Percentiles rank a stretch among this genome's conserved stretches.
These are phyloP conservation scores for Piprites chloris DNA, from an alignment of 2,113 vertebrate genomes.

Conservation along the genomic window DNA sequence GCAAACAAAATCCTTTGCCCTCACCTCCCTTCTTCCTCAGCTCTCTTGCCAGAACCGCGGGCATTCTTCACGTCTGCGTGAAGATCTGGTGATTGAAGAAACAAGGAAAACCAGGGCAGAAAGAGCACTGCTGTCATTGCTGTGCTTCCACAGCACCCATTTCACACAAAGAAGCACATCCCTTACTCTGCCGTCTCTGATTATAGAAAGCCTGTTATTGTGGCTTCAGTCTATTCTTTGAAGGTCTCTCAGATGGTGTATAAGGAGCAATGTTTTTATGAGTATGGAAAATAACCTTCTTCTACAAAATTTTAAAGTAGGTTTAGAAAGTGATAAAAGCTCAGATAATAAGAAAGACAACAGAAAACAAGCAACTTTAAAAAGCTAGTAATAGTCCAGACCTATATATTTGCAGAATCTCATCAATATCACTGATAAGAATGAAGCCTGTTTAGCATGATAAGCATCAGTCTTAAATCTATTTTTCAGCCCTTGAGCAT, in stretches of 20 bases:
- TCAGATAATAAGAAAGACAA: not conserved
- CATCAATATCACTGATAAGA: not conserved
- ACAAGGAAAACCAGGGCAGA: not conserved
- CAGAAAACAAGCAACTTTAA: not conserved
- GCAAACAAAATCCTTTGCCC: not conserved
- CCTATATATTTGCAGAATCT: not conserved
- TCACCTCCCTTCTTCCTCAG: not conserved
- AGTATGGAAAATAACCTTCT: not conserved
- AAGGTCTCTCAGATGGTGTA: not conserved
- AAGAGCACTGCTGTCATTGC: not conserved
- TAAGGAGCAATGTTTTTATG: not conserved
- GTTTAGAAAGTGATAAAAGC: not conserved
- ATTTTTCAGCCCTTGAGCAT: not conserved
- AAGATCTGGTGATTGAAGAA: not conserved
- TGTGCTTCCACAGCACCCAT: not conserved
- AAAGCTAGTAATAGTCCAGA: not conserved
- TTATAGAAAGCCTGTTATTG: not conserved
- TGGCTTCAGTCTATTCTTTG: not conserved
- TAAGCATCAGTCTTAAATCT: not conserved
- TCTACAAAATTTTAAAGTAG: not conserved
- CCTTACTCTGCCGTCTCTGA: not conserved
- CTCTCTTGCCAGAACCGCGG: not conserved
- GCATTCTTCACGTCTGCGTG: accelerated
- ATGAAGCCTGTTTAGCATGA: not conserved
- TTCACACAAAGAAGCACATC: not conserved